A percentile compares a stretch with the other conserved stretches of the same genome.
phyloP scores from a whole-genome alignment of 2,888 invertebrate genomes.

The Iselma pallidipennis region DNA sequence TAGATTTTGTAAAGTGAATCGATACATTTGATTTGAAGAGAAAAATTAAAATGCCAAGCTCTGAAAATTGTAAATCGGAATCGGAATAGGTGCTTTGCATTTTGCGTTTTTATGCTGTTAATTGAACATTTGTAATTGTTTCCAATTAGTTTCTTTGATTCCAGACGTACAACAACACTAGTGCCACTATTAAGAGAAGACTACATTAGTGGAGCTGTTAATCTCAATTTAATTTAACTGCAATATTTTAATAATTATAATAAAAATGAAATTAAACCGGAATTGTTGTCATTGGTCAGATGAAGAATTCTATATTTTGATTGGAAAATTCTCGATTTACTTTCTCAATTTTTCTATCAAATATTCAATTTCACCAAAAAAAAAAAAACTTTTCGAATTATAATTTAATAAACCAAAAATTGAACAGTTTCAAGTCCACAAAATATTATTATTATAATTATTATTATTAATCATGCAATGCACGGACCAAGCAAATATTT shows the following conservation, averaged over 20 bases:
- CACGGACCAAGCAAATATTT: conserved; percentile 48
- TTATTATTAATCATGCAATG: conserved; percentile 34
- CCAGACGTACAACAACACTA: conserved; percentile 65
- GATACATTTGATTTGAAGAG: too few species aligned
- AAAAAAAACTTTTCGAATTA: conserved; percentile 6
- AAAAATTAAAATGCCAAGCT: too few species aligned
- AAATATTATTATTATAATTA: too few species aligned
- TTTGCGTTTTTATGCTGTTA: too few species aligned
- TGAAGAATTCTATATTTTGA: neutral
- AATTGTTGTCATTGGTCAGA: conserved; percentile 20
- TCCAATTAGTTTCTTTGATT: conserved; percentile 39
- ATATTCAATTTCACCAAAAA: conserved; percentile 13
- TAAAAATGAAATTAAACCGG: conserved; percentile 40
- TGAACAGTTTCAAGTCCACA: conserved; percentile 1
- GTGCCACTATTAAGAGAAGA: conserved; percentile 70
- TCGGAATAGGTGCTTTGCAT: too few species aligned
- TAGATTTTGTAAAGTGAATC: too few species aligned
- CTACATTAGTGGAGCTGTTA: conserved; percentile 65
- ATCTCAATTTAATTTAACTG: conserved; percentile 53
- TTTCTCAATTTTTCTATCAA: neutral
- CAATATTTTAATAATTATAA: conserved; percentile 28
- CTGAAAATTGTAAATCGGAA: too few species aligned
- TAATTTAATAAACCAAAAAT: neutral
- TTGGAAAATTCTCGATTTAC: conserved; percentile 2
- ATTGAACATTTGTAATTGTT: neutral